Percentiles rank a stretch among this genome's conserved stretches.
Conservation (phyloP, 30 jellyfish, hydroid and myxozoan genomes). For the Aurelia coerulea region DNA sequence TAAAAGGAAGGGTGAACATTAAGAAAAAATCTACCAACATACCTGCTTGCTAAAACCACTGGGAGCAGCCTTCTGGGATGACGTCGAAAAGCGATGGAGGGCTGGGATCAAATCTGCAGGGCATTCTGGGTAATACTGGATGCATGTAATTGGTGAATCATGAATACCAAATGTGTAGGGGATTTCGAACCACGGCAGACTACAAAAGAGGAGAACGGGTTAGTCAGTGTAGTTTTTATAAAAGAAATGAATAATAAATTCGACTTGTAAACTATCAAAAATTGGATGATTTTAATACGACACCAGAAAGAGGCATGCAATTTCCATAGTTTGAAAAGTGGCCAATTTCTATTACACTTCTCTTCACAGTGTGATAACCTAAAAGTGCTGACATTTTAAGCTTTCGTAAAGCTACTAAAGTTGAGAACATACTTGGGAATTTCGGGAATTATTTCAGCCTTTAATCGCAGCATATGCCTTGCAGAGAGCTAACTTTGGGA, state of each 20-base stretch:
- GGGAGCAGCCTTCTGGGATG: conserved; percentile 18
- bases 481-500: too few relatives aligned
- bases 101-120: conserved; percentile 91
- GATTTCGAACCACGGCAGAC: conserved; percentile 95
- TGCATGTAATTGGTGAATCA: conserved; percentile 95
- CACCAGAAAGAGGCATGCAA: too few relatives aligned
- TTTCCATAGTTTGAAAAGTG: too few relatives aligned
- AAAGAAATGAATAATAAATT: background rate
- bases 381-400: too few relatives aligned
- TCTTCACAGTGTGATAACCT: too few relatives aligned
- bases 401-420: too few relatives aligned
- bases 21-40: background rate
- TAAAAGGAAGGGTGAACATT: too few relatives aligned
- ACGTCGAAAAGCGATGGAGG: conserved; percentile 55
- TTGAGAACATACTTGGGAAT: too few relatives aligned
- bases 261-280: background rate
- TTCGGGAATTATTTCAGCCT: too few relatives aligned
- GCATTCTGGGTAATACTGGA: conserved; percentile 93
- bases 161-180: conserved; percentile 96
- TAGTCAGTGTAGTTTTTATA: background rate
- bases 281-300: too few relatives aligned
- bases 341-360: too few relatives aligned
- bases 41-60: conserved; percentile 61
- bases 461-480: too few relatives aligned
- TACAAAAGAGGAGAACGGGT: conserved; percentile 26